phyloP scores from a whole-genome alignment of 2,888 invertebrate genomes.

The Thysanoteuthis rhombus region DNA sequence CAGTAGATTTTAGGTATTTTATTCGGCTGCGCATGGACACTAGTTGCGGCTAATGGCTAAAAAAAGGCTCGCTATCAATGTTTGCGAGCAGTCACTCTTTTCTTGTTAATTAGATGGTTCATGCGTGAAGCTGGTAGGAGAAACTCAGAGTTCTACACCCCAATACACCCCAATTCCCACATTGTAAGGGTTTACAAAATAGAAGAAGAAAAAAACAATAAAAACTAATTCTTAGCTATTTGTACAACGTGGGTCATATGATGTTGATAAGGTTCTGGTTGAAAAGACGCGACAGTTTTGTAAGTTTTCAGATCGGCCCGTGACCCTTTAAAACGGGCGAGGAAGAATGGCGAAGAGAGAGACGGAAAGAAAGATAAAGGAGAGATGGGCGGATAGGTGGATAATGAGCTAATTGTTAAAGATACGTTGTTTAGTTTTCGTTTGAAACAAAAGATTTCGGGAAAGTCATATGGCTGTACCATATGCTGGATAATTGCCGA shows the following conservation, averaged over 20 bases:
- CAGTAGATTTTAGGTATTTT: no score
- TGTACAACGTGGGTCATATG: background rate
- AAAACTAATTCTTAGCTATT: background rate
- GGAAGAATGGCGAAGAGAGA: background rate
- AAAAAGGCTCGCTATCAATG: no score
- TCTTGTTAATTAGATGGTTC: no score
- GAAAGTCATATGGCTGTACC: background rate
- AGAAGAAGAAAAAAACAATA: background rate
- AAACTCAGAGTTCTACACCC: no score
- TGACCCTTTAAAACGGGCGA: background rate
- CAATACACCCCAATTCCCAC: background rate
- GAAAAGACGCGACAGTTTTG: background rate
- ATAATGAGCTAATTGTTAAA: background rate
- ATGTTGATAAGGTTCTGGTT: background rate
- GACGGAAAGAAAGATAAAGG: background rate
- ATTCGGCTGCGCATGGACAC: no score
- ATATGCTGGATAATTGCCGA: background rate
- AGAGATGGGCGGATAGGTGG: background rate
- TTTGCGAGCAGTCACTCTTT: no score
- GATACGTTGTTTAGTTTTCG: background rate
- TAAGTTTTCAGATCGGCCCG: background rate
- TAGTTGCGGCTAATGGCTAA: no score
- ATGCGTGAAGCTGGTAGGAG: no score
- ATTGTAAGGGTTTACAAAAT: background rate
- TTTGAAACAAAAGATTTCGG: background rate